A percentile compares a stretch with the other conserved stretches of the same genome.
Conservation (phyloP, 2,888 invertebrate species). For the Aleiodes testaceus region DNA sequence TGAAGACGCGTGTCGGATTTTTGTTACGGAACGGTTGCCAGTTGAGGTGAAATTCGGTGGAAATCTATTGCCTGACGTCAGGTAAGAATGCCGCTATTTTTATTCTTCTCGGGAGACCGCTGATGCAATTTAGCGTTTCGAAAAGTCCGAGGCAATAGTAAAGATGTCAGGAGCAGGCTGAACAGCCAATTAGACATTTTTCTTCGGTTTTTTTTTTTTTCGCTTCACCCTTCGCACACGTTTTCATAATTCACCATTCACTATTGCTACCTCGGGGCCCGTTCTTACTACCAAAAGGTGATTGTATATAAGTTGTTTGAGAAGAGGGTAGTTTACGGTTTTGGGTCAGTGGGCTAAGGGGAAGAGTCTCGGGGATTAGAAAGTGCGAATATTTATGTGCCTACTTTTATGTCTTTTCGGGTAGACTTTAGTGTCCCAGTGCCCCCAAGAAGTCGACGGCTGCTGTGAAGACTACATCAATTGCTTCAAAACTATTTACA, state of each 20-base stretch:
- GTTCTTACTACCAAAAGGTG: constrained; percentile 9
- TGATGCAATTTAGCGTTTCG: neutral
- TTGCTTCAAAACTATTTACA: constrained; percentile 11
- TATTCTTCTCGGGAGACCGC: neutral
- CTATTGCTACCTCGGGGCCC: constrained; percentile 10
- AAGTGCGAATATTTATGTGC: constrained; percentile 52
- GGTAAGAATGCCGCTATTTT: constrained; percentile 11
- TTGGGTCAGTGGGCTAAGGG: constrained; percentile 54
- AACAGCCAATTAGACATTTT: constrained; percentile 12
- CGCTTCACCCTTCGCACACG: constrained; percentile 26
- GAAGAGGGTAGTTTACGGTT: constrained; percentile 45
- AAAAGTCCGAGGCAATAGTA: neutral
- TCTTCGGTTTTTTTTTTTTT: neutral
- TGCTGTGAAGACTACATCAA: neutral
- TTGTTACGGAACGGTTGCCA: constrained; percentile 17
- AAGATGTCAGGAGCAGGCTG: constrained; percentile 5
- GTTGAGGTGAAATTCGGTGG: constrained; percentile 26
- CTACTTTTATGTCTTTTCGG: constrained; percentile 34
- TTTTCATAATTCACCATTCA: constrained; percentile 25
- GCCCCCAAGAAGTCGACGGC: constrained; percentile 29
- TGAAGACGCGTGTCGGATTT: constrained; percentile 33
- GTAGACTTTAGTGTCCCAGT: neutral
- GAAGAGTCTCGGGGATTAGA: constrained; percentile 43
- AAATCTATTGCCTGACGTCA: constrained; percentile 7
- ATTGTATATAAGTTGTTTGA: constrained; percentile 31